Base-by-base conservation (phyloP, 2,888 invertebrate genomes). In the Holacanthella duospinosa region DNA sequence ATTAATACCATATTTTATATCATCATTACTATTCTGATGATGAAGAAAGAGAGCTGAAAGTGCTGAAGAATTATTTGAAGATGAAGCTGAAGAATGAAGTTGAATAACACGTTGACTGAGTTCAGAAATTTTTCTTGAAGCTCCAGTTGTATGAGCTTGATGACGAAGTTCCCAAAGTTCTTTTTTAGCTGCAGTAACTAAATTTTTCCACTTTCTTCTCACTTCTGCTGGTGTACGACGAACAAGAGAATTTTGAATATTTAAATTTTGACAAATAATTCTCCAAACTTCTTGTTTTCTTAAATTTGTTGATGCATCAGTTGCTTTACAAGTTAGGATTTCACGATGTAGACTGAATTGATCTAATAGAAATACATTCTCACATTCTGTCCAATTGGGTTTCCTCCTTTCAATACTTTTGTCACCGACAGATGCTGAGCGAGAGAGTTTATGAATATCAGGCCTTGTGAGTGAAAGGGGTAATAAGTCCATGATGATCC, bases 91-190 rank as follows among this genome's bases (percentile, higher is more conserved):
- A 6, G 71, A 71, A 58, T 73, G 73, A 12, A 73, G 65, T 56
- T 71, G 71, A 29, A 73, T 62, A 44, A 73, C 73, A 27, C 73
- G 63, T 61, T 71, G 71, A 61, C 71, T 71, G 64, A 73, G 59
- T 58, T 73, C 73, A n/a, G 70, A 70, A 25, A 73, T 71, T 64
- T 69, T 71, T 59, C 68, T 57, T 58, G 29, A 61, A 57, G 55
- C 44, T 29, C 66, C 66, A 44, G 61, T 64, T 54, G 62, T 61
- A 55, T 66, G 63, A 6, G 68, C 70, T 60, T 69, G 68, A 61
- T 73, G 73, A 21, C 71, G 61, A 64, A 73, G 69, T 65, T 73
- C 73, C 73, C 73, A 73, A 48, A 73, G 69, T 62, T 71, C 70
- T 61, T 71, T 71, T 61, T 73, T 73, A 16, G 71, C 73, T 28